A percentile compares a stretch with the other conserved stretches of the same genome.
Conservation (phyloP, 2,888 invertebrate genomes). For the Tethea ocularis region DNA sequence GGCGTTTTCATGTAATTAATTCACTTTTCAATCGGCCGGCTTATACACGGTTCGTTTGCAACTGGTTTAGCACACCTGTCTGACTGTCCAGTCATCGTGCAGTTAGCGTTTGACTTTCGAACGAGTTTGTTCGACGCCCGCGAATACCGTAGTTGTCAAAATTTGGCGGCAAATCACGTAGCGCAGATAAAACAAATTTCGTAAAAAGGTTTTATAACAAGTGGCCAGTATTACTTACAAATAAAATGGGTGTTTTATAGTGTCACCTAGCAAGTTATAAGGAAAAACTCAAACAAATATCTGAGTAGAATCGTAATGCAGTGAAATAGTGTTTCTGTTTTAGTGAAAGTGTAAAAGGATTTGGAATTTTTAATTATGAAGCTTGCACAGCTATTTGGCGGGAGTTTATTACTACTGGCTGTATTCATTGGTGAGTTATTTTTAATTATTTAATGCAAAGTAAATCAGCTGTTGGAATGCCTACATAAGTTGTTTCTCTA, state of each 20-base stretch:
- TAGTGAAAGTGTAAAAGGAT: constrained; percentile 72
- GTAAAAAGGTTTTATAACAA: constrained; percentile 14
- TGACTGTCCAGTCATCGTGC: constrained; percentile 58
- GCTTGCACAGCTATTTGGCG: constrained; percentile 53
- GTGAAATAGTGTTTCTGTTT: constrained; percentile 39
- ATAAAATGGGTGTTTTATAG: constrained; percentile 39
- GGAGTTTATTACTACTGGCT: constrained; percentile 59
- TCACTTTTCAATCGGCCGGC: constrained; percentile 47
- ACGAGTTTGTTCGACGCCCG: constrained; percentile 58
- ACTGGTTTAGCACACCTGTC: constrained; percentile 54
- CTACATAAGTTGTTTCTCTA: no score
- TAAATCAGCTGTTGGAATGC: not conserved
- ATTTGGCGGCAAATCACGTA: constrained; percentile 35
- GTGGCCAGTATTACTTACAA: constrained; percentile 17
- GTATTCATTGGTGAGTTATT: constrained; percentile 61
- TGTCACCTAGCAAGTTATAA: constrained; percentile 16
- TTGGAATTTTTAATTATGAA: constrained; percentile 65
- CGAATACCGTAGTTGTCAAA: constrained; percentile 38
- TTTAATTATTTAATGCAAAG: not conserved
- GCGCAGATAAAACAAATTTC: constrained; percentile 17
- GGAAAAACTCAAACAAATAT: constrained; percentile 15
- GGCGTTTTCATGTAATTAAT: constrained; percentile 40
- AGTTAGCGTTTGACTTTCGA: constrained; percentile 79
- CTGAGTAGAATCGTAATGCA: constrained; percentile 46
- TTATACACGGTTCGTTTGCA: constrained; percentile 50